Conservation (phyloP, 2,888 invertebrate species). For the Leptopterna dolabrata region DNA sequence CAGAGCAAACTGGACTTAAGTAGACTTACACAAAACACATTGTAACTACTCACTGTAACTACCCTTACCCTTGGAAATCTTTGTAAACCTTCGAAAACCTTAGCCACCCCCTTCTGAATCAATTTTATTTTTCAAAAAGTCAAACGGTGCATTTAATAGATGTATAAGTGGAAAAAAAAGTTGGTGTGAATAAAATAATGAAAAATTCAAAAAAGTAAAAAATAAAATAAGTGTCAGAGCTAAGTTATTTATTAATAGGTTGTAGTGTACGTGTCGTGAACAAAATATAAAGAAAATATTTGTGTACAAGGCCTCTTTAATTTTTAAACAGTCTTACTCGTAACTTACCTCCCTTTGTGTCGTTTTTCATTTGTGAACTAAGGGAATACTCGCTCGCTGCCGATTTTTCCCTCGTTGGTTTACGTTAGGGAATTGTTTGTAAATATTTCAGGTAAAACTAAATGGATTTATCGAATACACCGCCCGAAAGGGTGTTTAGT, state of each 20-base stretch:
- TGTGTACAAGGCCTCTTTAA: conserved; percentile 1
- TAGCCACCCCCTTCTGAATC: not conserved
- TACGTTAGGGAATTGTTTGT: not conserved
- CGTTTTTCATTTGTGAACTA: not conserved
- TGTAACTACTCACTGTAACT: too few relatives aligned
- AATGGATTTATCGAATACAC: not conserved
- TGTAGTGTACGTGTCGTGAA: conserved; percentile 33
- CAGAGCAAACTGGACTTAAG: too few relatives aligned
- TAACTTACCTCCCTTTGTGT: not conserved
- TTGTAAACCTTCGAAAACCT: not conserved
- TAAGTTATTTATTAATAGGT: conserved; percentile 25
- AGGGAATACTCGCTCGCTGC: not conserved
- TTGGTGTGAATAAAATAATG: not conserved
- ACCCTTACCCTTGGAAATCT: too few relatives aligned
- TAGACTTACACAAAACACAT: too few relatives aligned
- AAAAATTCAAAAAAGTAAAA: not conserved
- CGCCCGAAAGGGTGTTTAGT: not conserved
- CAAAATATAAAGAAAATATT: not conserved
- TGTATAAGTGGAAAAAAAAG: not conserved
- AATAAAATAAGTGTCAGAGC: not conserved
- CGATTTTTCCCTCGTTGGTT: not conserved
- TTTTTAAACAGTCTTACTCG: not conserved
- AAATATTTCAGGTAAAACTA: not conserved
- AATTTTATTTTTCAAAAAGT: not conserved
- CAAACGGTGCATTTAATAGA: conserved; percentile 26